These are phyloP conservation scores for Ostrea edulis DNA, from an alignment of 1,140 invertebrate genomes.

Conservation along the genomic window DNA sequence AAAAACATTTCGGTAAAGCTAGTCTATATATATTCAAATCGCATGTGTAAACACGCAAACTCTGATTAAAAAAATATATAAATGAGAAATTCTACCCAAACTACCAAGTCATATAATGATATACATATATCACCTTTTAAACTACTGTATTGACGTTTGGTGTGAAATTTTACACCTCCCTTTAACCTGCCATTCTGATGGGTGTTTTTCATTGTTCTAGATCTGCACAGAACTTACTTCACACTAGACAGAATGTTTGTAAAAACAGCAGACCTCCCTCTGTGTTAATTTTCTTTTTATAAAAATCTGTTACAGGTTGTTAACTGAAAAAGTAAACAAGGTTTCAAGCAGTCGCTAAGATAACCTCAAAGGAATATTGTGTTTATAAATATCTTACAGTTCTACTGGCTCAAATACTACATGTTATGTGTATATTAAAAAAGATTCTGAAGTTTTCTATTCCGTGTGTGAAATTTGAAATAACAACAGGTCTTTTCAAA, in stretches of 20 bases:
- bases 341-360: background rate
- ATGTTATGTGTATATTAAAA: no score
- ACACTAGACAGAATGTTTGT: background rate
- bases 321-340: background rate
- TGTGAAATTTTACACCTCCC: background rate
- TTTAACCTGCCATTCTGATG: background rate
- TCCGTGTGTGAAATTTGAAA: no score
- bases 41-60: background rate
- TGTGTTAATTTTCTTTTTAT: slow-evolving; percentile 4
- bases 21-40: background rate
- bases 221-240: background rate
- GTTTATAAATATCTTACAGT: no score
- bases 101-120: background rate
- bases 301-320: slow-evolving; percentile 23
- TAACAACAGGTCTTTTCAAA: no score
- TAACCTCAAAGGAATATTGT: background rate
- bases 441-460: no score
- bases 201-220: background rate
- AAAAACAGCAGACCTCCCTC: background rate
- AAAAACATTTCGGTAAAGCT: background rate
- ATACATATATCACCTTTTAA: slow-evolving; percentile 11
- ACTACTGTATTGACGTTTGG: background rate
- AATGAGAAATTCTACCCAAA: slow-evolving; percentile 1
- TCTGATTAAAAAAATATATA: background rate
- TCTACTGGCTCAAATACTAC: no score